Percentiles rank a stretch among this genome's conserved stretches.
Conservation (phyloP, 1,140 invertebrate genomes). For the Danaus plexippus region DNA sequence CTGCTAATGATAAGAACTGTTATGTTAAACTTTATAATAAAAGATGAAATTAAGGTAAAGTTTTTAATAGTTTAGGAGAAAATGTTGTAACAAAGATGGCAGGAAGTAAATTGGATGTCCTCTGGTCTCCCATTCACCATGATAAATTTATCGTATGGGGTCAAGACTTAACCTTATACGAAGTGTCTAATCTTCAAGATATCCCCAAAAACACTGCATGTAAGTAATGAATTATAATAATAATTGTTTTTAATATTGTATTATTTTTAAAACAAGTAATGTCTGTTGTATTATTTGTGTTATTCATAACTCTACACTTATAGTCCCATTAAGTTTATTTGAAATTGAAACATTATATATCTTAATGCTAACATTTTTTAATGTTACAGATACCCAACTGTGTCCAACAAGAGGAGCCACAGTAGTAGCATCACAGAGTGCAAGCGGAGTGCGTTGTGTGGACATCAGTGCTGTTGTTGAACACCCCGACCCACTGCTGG, state of each 20-base stretch:
- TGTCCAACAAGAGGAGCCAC: constrained; percentile 78
- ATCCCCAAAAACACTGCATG: constrained; percentile 71
- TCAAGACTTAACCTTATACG: constrained; percentile 86
- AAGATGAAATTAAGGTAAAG: too few species aligned
- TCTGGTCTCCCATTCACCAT: constrained; percentile 84
- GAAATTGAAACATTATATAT: neutral
- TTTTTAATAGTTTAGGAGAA: neutral
- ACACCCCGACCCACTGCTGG: constrained; percentile 83
- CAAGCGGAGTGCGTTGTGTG: constrained; percentile 65
- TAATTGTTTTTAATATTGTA: constrained; percentile 3
- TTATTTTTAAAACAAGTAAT: constrained; percentile 1
- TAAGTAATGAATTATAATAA: constrained; percentile 47
- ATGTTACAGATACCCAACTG: constrained; percentile 75
- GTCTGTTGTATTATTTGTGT: too few species aligned
- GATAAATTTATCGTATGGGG: constrained; percentile 91
- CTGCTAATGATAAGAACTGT: too few species aligned
- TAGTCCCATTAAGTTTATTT: too few species aligned
- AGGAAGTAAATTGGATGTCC: constrained; percentile 74
- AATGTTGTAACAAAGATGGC: constrained; percentile 31
- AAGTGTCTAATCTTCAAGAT: constrained; percentile 77
- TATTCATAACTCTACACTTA: too few species aligned
- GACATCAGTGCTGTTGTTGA: constrained; percentile 80
- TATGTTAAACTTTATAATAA: too few species aligned
- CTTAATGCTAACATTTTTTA: constrained; percentile 8
- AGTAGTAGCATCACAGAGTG: constrained; percentile 73